Base-by-base conservation (phyloP, 2,113 vertebrate species). In the Aleadryas rufinucha region DNA sequence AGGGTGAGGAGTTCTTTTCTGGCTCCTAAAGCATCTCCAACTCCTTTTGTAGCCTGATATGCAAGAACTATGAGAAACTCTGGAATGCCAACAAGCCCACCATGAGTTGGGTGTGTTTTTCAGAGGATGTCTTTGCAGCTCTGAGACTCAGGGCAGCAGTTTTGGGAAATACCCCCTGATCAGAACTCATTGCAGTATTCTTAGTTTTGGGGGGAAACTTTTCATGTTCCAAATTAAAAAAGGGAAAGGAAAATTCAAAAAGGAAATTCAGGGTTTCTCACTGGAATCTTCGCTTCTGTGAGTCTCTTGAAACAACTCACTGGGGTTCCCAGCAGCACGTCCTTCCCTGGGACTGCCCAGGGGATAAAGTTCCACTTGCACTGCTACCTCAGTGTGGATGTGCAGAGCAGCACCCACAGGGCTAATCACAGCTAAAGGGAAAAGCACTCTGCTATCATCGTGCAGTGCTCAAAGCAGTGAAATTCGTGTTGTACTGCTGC, bases 261-360 rank as follows among this genome's bases (percentile, higher is more conserved):
- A 61, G 4, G 8, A 20, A 53, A 16, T 49, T 31, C 12, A 16
- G 21, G 6, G 24, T 50, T 84, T 45, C 39, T 81, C 56, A 30
- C 7, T 49, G 56, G 16, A 68, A 54, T 63, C 13, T 84, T 35
- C 30, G 13, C 31, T 52, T 2, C 37, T 31, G 2, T 31, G 39
- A 64, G 24, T 41, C 11, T 56, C 19, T 41, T 49, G 53, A 42
- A 84, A 53, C 8, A 60, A 26, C 7, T 83, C 50, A 2, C 0
- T 52, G 24, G 16, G 21, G 33, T 12, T 87, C 69, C 39, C 64
- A 53, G 2, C 45, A 60, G 35, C 27, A 17, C 0, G 0, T 39
- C 19, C 39, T 56, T 30, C 21, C 3, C 2, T 59, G 63, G 39
- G 69, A 16, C 47, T 54, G 42, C 35, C 39, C 35, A 27, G 28